A percentile compares a stretch with the other conserved stretches of the same genome.
phyloP scores from a whole-genome alignment of 1,140 invertebrate genomes.

The Cecropterus lyciades region DNA sequence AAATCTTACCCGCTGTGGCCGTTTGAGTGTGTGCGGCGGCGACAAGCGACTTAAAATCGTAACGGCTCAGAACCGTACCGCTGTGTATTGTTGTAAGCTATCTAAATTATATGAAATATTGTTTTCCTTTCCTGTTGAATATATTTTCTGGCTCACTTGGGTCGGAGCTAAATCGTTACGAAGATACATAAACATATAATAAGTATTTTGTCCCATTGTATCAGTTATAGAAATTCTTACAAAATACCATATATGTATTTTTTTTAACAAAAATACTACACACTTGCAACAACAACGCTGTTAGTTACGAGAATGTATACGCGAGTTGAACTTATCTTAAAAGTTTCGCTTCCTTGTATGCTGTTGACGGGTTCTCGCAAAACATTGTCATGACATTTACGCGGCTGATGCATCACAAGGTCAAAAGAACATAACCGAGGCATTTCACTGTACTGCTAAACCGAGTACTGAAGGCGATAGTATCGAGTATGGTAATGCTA shows the following conservation, averaged over 20 bases:
- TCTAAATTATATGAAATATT: slow-evolving; percentile 37
- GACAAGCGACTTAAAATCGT: slow-evolving; percentile 59
- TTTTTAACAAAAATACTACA: too few species aligned
- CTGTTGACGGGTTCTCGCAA: slow-evolving; percentile 2
- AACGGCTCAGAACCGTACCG: slow-evolving; percentile 21
- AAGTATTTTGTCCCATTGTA: too few species aligned
- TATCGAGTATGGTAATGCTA: slow-evolving; percentile 53
- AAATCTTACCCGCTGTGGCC: slow-evolving; percentile 57
- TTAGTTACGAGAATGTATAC: too few species aligned
- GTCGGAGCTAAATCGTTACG: not conserved
- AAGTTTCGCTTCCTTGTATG: not conserved
- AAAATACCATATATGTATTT: too few species aligned
- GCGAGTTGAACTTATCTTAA: too few species aligned
- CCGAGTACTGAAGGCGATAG: slow-evolving; percentile 30
- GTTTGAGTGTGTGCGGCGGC: slow-evolving; percentile 42
- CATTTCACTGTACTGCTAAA: slow-evolving; percentile 18
- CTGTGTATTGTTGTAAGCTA: slow-evolving; percentile 31
- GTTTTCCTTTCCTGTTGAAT: slow-evolving; percentile 29
- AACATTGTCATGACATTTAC: slow-evolving; percentile 1
- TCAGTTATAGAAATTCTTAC: too few species aligned
- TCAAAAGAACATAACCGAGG: slow-evolving; percentile 38
- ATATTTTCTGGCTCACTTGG: slow-evolving; percentile 6
- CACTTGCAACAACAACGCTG: too few species aligned
- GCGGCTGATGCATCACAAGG: slow-evolving; percentile 22
- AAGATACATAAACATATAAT: not conserved